Evolutionary conservation across 2,888 invertebrate species (phyloP), one percentile per base, ranked within the genome.

Genomic region (Hydraecia micacea): DNA sequence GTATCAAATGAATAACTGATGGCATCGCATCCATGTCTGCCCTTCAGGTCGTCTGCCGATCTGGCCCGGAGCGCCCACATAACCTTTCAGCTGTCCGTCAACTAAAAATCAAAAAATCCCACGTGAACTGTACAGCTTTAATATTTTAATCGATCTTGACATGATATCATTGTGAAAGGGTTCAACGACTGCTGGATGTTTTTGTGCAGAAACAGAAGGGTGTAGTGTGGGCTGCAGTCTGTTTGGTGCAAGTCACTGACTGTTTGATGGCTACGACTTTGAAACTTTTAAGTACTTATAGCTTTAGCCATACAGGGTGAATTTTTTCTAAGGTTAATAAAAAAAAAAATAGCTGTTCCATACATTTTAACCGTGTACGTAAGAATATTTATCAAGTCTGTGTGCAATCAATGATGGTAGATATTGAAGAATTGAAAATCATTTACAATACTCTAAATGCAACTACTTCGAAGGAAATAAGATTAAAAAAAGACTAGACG

Each of bases 81-180:
- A 1, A 32, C 62, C 86, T 74, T 73, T 81, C 83, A 82, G 71
- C 46, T 60, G 32, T 60, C 77, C 73, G 28, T 86, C 86, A 83
- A 46, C n/a, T n/a, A 58, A 36, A 65, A 72, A 73, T 63, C 21
- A 25, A 52, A 36, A 65, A 72, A 73, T 67, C 86, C 83, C 86
- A 78, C 86, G 78, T 70, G 58, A 63, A 60, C 28, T 4, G 46
- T 62, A 58, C 49, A 77, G 7, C 25, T 46, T 81, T 81, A 63
- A 79, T 79, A 67, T 77, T 71, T 71, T 65, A 86, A 84, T 86
- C 76, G 80, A 73, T 80, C 77, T 79, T 75, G 81, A 86, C 88
- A 90, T 93, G 91, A 92, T 91, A 93, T 92, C 91, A 92, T 88
- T 91, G 91, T 73, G 84, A 77, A 89, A 90, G 86, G 91, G 94